Percentiles rank a stretch among this genome's conserved stretches.
Evolutionary conservation across 2,113 vertebrate genomes (phyloP).

Genomic region (Spilogale gracilis): DNA sequence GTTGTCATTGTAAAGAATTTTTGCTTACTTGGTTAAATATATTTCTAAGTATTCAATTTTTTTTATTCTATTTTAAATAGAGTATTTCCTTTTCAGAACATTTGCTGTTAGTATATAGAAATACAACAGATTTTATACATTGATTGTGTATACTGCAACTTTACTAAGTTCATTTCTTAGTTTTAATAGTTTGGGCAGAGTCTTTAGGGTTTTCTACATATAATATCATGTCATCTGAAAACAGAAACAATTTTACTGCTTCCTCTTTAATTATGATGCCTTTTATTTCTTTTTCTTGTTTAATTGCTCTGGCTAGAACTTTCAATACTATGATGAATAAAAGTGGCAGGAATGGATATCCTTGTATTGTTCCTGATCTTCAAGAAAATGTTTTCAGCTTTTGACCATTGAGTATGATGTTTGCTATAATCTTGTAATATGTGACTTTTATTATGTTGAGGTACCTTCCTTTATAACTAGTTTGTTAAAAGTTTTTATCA

Average conservation of each 20-base stretch:
- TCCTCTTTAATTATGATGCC: neutral
- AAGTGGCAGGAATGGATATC: neutral
- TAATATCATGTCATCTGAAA: neutral
- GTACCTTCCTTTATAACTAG: neutral
- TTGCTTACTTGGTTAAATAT: neutral
- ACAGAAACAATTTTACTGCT: neutral
- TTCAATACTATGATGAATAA: neutral
- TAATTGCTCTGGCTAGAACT: neutral
- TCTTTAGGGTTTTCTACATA: neutral
- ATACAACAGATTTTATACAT: neutral
- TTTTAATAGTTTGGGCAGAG: neutral
- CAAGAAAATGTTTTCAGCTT: neutral
- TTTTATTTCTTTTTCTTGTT: neutral
- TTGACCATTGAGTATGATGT: neutral
- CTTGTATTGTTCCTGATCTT: neutral
- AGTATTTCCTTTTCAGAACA: neutral
- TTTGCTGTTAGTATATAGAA: neutral
- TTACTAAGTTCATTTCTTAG: neutral
- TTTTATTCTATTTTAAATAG: neutral
- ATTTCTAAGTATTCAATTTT: neutral
- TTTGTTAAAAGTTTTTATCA: neutral
- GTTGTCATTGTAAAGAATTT: neutral
- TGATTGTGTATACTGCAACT: neutral
- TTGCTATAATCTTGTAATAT: neutral
- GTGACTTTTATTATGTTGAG: neutral